Base-by-base conservation (phyloP, 2,113 vertebrate species). In the Periophthalmus modestus region DNA sequence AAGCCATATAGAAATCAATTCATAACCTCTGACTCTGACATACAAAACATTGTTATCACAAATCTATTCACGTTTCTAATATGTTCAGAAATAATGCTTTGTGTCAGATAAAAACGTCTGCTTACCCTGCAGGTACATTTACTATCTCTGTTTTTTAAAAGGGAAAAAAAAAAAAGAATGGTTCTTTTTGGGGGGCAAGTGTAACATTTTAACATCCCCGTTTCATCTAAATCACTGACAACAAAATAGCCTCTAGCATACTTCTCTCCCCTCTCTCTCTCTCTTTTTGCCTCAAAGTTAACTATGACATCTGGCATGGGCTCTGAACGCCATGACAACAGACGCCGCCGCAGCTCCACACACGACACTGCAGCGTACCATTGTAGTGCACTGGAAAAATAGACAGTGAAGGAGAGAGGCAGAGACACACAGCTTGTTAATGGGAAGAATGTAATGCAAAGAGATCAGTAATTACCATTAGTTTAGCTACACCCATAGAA, bases 261-360 rank as follows among this genome's bases (percentile, higher is more conserved):
- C 89, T 85, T 95, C 93, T 85, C 88, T 85, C 78, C 23, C 94
- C 93, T 85, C 87, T 87, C 78, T 95, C 93, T 87, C 78, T 78
- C 75, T 82, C 72, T 79, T 77, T 86, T 83, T 82, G 87, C 74
- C 88, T 87, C 94, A 95, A 93, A 93, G 90, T 92, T 94, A 94
- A 93, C 89, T 95, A 92, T 93, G 93, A 93, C 93, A 94, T 94
- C 92, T 94, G 94, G 94, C 94, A 95, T 93, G 90, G 93, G 81
- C 93, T 94, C 93, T 90, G 93, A 94, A 94, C 93, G 93, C 84
- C 91, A 91, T 92, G 92, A 95, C 92, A 94, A 93, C 92, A 90
- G 87, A 94, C 92, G 93, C 77, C 87, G 85, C 84, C 90, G 84
- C 85, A 90, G 93, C 89, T 94, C 91, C 89, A 94, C 91, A 94